Conservation (phyloP, 2,113 vertebrate genomes). For the Camelus bactrianus region DNA sequence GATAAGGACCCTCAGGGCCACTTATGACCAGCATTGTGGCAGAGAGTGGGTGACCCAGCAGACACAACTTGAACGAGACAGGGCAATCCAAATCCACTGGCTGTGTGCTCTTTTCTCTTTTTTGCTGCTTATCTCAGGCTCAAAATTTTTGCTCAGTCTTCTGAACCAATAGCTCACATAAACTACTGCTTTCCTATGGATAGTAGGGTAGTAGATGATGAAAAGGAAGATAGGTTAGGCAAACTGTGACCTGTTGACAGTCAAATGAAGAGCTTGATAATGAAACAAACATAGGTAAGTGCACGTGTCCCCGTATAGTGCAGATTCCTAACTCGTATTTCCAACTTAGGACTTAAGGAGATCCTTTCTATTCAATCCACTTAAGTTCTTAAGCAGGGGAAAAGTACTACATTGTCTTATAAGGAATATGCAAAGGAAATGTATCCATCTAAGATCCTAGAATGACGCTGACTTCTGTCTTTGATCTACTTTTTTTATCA, state of each 20-base stretch:
- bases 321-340: background rate
- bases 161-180: background rate
- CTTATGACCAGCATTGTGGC: conserved; percentile 10
- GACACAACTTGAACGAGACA: background rate
- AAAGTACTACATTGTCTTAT: background rate
- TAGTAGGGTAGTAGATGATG: background rate
- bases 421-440: background rate
- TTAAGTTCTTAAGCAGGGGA: background rate
- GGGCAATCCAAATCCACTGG: conserved; percentile 12
- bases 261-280: background rate
- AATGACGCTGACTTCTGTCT: background rate
- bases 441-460: background rate
- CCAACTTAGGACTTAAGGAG: background rate
- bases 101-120: conserved; percentile 45
- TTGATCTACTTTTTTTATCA: conserved; percentile 40
- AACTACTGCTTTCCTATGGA: background rate
- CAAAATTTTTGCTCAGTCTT: background rate
- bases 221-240: background rate
- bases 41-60: conserved; percentile 63
- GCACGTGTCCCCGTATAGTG: too few species aligned
- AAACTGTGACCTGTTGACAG: background rate
- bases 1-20: conserved; percentile 65
- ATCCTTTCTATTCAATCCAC: background rate
- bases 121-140: background rate
- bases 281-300: background rate